These are phyloP conservation scores for Tipula vernalis DNA, from an alignment of 2,888 invertebrate genomes.

Conservation along the genomic window DNA sequence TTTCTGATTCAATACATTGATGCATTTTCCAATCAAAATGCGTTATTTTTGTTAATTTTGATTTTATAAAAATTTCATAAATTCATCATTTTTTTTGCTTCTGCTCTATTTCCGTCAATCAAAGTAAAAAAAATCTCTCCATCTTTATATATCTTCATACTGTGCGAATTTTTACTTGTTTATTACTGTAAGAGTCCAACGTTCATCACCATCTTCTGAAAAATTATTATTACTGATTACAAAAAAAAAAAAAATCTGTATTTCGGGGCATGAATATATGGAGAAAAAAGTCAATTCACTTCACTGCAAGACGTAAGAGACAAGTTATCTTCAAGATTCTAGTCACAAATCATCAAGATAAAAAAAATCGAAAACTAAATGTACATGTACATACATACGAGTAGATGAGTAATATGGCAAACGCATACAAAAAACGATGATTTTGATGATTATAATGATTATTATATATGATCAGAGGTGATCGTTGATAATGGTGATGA, in stretches of 20 bases:
- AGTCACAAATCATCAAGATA: background rate
- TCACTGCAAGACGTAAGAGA: background rate
- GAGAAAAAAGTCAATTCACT: background rate
- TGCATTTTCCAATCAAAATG: background rate
- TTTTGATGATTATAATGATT: background rate
- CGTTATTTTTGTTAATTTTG: background rate
- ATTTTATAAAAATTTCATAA: background rate
- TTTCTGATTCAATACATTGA: no score
- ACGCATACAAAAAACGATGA: background rate
- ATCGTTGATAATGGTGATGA: background rate
- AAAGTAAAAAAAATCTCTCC: background rate
- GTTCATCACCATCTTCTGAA: background rate
- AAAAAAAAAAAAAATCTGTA: background rate
- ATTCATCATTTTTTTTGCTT: background rate
- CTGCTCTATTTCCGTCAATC: background rate
- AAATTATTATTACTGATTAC: background rate
- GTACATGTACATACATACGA: background rate
- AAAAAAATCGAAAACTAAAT: background rate
- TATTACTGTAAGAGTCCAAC: background rate
- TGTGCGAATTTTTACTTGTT: background rate
- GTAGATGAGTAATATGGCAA: background rate
- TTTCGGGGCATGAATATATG: background rate
- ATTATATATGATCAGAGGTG: background rate
- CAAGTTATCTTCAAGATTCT: background rate
- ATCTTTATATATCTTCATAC: background rate